A percentile compares a stretch with the other conserved stretches of the same genome.
Evolutionary conservation across 2,888 invertebrate species (phyloP).

Genomic region (Atherix ibis): DNA sequence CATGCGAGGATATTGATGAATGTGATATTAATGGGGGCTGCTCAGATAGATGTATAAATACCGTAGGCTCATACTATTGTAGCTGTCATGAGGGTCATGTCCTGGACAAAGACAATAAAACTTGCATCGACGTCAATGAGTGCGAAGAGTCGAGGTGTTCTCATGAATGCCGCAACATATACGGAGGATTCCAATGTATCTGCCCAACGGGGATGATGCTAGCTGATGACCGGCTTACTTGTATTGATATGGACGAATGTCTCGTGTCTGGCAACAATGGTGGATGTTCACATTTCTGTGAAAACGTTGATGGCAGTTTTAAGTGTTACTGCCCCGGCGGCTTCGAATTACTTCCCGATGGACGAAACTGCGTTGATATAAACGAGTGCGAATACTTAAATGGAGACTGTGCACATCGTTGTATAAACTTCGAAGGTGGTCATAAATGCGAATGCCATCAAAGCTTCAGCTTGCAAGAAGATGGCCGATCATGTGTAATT

Average conservation of each 20-base stretch:
- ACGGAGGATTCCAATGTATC: slow-evolving; percentile 30
- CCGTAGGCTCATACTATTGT: slow-evolving; percentile 37
- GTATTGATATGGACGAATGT: slow-evolving; percentile 18
- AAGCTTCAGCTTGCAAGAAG: slow-evolving; percentile 21
- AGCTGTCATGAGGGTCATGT: slow-evolving; percentile 32
- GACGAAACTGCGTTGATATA: slow-evolving; percentile 28
- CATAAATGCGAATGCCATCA: slow-evolving; percentile 35
- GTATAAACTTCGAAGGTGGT: slow-evolving; percentile 36
- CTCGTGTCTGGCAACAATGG: slow-evolving; percentile 23
- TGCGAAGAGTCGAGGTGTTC: slow-evolving; percentile 29
- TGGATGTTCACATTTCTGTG: slow-evolving; percentile 38
- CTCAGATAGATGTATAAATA: slow-evolving; percentile 29
- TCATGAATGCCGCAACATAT: slow-evolving; percentile 32
- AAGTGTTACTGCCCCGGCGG: slow-evolving; percentile 36
- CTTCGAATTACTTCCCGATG: slow-evolving; percentile 27
- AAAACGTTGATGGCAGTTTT: slow-evolving; percentile 37
- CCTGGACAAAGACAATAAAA: slow-evolving; percentile 24
- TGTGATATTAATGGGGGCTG: slow-evolving; percentile 26
- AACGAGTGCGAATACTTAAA: slow-evolving; percentile 34
- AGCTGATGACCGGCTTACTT: slow-evolving; percentile 13
- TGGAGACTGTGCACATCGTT: slow-evolving; percentile 23
- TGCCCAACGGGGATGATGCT: slow-evolving; percentile 28
- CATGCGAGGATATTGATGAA: slow-evolving; percentile 23
- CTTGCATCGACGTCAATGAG: slow-evolving; percentile 32
- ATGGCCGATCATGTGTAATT: slow-evolving; percentile 23